These are phyloP conservation scores for Gymnogyps californianus DNA, from an alignment of 2,113 vertebrate genomes.

Conservation along the genomic window DNA sequence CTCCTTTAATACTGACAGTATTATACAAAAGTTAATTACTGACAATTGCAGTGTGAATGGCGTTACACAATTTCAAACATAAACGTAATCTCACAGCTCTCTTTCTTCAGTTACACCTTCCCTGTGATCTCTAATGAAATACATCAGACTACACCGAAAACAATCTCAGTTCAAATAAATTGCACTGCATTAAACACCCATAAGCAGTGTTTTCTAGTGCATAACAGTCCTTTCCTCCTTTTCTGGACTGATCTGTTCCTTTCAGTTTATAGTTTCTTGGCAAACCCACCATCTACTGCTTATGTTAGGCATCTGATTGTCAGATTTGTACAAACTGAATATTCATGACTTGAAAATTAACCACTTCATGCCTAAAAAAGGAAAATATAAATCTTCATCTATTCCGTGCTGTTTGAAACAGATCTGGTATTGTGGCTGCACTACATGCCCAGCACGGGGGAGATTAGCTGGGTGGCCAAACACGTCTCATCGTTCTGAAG, in stretches of 20 bases:
- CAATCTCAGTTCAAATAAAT: conserved; percentile 36
- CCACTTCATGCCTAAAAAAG: conserved; percentile 66
- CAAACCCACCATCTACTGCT: conserved; percentile 73
- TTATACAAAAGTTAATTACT: conserved; percentile 52
- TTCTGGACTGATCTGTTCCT: conserved; percentile 74
- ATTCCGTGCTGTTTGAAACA: not conserved
- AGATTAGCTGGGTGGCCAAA: not conserved
- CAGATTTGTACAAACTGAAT: conserved; percentile 76
- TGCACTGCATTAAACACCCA: conserved; percentile 51
- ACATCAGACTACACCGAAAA: conserved; percentile 21
- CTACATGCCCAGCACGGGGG: not conserved
- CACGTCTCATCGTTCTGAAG: not conserved
- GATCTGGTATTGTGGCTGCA: not conserved
- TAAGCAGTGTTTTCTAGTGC: conserved; percentile 28
- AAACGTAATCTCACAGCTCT: conserved; percentile 49
- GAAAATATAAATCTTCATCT: not conserved
- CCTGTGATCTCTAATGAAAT: conserved; percentile 47
- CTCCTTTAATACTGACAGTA: not conserved
- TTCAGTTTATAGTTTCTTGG: conserved; percentile 77
- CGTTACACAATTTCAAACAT: conserved; percentile 20
- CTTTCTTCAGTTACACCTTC: conserved; percentile 7
- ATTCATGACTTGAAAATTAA: conserved; percentile 78
- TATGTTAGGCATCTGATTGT: conserved; percentile 80
- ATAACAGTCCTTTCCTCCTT: conserved; percentile 57
- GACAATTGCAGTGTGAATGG: conserved; percentile 11